These are phyloP conservation scores for Pipistrellus nathusii DNA, from an alignment of 2,797 vertebrate genomes.

Conservation along the genomic window DNA sequence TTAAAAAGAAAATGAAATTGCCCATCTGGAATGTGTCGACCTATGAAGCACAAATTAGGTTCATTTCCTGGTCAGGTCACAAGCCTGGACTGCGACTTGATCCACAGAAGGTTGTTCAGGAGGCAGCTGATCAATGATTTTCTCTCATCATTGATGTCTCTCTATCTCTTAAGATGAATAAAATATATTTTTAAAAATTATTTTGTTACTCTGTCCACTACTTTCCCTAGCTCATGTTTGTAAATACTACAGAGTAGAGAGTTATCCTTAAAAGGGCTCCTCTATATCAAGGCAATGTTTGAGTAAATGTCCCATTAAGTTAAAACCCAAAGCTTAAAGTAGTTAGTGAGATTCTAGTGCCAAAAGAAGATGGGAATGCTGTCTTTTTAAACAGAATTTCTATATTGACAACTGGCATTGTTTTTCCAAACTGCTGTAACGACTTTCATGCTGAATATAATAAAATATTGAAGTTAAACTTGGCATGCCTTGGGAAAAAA, in stretches of 20 bases:
- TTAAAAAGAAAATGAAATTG: no score
- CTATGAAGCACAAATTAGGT: no score
- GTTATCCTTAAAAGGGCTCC: not conserved
- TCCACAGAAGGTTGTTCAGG: no score
- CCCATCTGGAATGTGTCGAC: no score
- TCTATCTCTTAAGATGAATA: no score
- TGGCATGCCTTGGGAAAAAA: not conserved
- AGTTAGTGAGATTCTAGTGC: not conserved
- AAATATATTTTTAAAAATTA: not conserved
- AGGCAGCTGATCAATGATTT: no score
- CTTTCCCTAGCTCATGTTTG: not conserved
- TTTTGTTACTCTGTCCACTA: not conserved
- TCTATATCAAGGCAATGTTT: not conserved
- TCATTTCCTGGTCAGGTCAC: no score
- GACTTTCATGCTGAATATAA: not conserved
- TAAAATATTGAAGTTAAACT: conserved; percentile 7
- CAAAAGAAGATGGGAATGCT: not conserved
- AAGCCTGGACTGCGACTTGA: no score
- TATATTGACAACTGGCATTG: not conserved
- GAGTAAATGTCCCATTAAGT: conserved; percentile 7
- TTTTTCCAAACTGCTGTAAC: not conserved
- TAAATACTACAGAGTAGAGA: not conserved
- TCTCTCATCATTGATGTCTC: no score
- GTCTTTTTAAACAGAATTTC: not conserved
- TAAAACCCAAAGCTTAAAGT: not conserved